These are phyloP conservation scores for Spodoptera picta DNA, from an alignment of 2,888 invertebrate species.

Conservation along the genomic window DNA sequence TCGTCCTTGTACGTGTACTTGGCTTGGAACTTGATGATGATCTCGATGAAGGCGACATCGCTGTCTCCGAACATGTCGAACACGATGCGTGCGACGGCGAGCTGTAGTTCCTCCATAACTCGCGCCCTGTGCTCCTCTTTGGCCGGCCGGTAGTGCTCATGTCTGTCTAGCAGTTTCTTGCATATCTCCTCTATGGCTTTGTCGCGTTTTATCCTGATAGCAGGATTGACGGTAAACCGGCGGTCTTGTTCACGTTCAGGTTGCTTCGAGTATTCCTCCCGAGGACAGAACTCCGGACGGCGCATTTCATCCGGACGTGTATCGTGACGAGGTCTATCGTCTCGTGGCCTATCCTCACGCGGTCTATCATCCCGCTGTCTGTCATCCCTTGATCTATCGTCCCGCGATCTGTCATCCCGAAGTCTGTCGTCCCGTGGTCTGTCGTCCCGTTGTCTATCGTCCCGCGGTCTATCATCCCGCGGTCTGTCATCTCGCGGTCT, in stretches of 20 bases:
- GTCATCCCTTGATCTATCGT: too few species aligned
- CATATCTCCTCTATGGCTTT: conserved; percentile 75
- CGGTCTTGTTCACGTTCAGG: conserved; percentile 8
- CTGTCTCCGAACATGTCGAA: conserved; percentile 73
- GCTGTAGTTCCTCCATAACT: conserved; percentile 67
- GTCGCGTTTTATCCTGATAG: conserved; percentile 67
- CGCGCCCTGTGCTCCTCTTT: conserved; percentile 62
- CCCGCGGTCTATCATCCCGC: not conserved
- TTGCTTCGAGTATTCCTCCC: conserved; percentile 25
- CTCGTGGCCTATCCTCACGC: conserved; percentile 11
- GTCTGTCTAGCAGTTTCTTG: conserved; percentile 68
- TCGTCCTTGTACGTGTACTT: conserved; percentile 68
- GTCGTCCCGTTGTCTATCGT: conserved; percentile 9
- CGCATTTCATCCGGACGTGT: conserved; percentile 11
- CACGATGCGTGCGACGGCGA: conserved; percentile 63
- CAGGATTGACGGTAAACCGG: conserved; percentile 14
- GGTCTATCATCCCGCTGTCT: not conserved
- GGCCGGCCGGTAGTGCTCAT: conserved; percentile 58
- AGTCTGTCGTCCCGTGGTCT: conserved; percentile 14
- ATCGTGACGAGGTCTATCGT: conserved; percentile 16
- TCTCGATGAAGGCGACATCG: conserved; percentile 78
- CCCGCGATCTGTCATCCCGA: conserved; percentile 3
- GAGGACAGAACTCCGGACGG: conserved; percentile 22
- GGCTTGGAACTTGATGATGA: conserved; percentile 75
- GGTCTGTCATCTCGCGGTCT: conserved; percentile 12